Conservation (phyloP, 2,888 invertebrate species). For the Leptothorax acervorum region DNA sequence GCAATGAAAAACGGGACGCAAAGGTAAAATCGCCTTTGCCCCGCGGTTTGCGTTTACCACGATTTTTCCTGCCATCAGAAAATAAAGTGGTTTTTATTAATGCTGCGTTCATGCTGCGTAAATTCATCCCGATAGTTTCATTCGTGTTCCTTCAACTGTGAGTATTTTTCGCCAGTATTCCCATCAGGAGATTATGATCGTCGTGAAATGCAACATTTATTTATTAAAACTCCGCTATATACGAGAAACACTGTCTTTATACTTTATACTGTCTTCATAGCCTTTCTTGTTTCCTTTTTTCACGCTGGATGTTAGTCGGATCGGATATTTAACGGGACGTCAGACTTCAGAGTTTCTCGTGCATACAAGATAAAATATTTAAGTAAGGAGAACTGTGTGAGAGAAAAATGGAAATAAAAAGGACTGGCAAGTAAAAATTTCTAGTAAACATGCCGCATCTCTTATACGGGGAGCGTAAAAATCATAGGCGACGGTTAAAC, state of each 20-base stretch:
- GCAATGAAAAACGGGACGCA: not conserved
- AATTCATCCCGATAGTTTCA: not conserved
- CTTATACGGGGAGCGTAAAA: slow-evolving; percentile 35
- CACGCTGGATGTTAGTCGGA: not conserved
- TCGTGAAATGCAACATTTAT: slow-evolving; percentile 9
- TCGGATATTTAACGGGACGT: slow-evolving; percentile 25
- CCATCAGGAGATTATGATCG: not conserved
- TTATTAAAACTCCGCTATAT: slow-evolving; percentile 11
- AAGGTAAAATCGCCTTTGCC: not conserved
- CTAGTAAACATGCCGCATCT: slow-evolving; percentile 24
- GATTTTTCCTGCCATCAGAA: not conserved
- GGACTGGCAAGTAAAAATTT: slow-evolving; percentile 28
- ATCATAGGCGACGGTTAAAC: slow-evolving; percentile 30
- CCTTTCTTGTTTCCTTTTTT: slow-evolving; percentile 9
- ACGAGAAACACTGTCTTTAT: not conserved
- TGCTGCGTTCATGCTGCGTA: not conserved
- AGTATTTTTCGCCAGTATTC: slow-evolving; percentile 13
- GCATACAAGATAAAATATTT: slow-evolving; percentile 42
- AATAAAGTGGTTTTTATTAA: slow-evolving; percentile 21
- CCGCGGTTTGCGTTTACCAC: not conserved
- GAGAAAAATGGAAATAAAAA: slow-evolving; percentile 27
- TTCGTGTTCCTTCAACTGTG: not conserved
- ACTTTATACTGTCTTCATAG: not conserved
- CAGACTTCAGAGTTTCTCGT: slow-evolving; percentile 35
- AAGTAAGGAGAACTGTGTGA: slow-evolving; percentile 11